Conservation (phyloP, 92 coral and sea anemone species). For the Parazoanthus darwini region DNA sequence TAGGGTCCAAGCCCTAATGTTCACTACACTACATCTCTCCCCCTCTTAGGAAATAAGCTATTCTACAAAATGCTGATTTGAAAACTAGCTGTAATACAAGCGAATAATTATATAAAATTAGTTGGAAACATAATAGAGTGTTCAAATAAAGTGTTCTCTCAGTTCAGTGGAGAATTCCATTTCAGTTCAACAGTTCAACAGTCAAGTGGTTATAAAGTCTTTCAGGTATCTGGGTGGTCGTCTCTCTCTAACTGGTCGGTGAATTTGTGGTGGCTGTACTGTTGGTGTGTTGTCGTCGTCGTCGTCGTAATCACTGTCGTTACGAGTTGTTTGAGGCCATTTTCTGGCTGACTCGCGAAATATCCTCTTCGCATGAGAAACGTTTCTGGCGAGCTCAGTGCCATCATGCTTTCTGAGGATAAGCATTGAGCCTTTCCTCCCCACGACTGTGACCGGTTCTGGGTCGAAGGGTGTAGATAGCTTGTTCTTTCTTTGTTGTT, state of each 20-base stretch:
- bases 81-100: too few species aligned
- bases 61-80: too few species aligned
- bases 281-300: not conserved
- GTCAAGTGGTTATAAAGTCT: conserved; percentile 28
- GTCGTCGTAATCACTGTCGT: not conserved
- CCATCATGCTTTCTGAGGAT: not conserved
- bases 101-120: too few species aligned
- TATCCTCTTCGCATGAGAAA: not conserved
- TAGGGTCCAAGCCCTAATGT: too few species aligned
- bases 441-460: not conserved
- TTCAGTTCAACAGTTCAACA: not conserved
- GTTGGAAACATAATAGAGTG: too few species aligned
- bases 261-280: not conserved
- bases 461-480: not conserved
- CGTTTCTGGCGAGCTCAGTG: not conserved
- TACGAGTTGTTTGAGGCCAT: not conserved
- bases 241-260: not conserved
- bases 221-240: not conserved
- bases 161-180: too few species aligned
- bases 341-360: not conserved
- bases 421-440: conserved; percentile 16
- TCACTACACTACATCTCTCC: too few species aligned
- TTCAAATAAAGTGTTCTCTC: too few species aligned
- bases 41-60: too few species aligned
- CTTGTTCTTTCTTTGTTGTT: not conserved